A percentile compares a stretch with the other conserved stretches of the same genome.
Conservation (phyloP, 2,797 vertebrate species). For the Anableps anableps region DNA sequence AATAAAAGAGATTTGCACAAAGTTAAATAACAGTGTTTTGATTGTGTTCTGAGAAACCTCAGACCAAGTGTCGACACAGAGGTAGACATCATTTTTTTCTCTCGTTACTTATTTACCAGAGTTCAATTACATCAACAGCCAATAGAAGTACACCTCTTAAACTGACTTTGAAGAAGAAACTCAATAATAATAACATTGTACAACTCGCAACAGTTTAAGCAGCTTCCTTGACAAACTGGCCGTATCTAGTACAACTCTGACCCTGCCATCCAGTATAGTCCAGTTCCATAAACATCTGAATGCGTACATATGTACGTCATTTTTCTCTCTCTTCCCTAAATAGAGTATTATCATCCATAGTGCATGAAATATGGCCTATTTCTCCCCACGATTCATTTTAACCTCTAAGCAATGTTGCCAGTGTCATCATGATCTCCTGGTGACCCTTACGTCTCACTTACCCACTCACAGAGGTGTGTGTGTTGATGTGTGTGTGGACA, state of each 20-base stretch:
- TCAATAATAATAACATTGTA: slow-evolving; percentile 16
- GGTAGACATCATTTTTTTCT: neutral
- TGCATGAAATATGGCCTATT: slow-evolving; percentile 62
- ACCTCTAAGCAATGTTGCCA: slow-evolving; percentile 55
- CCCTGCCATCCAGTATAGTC: slow-evolving; percentile 21
- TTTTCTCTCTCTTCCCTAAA: slow-evolving; percentile 43
- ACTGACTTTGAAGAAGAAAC: slow-evolving; percentile 24
- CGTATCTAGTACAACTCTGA: slow-evolving; percentile 25
- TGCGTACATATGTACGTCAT: slow-evolving; percentile 13
- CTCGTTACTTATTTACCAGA: neutral
- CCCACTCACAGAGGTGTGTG: slow-evolving; percentile 39
- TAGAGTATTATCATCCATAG: slow-evolving; percentile 59
- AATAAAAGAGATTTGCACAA: neutral
- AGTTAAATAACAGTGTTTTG: neutral
- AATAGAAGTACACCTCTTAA: slow-evolving; percentile 23
- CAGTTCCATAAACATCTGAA: slow-evolving; percentile 18
- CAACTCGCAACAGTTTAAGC: slow-evolving; percentile 26
- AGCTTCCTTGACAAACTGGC: slow-evolving; percentile 25
- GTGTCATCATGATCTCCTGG: slow-evolving; percentile 72
- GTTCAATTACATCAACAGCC: neutral
- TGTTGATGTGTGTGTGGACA: slow-evolving; percentile 26
- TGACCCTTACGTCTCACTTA: slow-evolving; percentile 79
- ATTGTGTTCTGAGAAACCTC: neutral
- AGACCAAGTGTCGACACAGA: neutral
- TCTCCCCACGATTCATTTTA: slow-evolving; percentile 61